Percentiles rank a stretch among this genome's conserved stretches.
Evolutionary conservation across 2,888 invertebrate genomes (phyloP).

Genomic region (Eupelmus urozonus): DNA sequence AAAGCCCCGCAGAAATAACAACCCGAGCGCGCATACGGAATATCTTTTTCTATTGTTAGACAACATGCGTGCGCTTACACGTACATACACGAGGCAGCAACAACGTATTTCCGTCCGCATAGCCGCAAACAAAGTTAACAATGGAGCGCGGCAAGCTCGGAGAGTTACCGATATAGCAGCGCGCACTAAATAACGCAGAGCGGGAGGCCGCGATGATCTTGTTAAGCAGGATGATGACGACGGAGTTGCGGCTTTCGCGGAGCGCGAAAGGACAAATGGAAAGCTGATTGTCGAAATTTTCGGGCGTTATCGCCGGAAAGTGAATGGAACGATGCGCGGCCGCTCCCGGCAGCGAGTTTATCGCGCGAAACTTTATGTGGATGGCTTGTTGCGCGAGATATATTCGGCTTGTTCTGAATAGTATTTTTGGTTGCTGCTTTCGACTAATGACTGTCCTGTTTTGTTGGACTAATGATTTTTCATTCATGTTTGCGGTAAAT

Average conservation of each 20-base stretch:
- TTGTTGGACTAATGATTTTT: no score
- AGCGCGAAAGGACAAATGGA: not conserved
- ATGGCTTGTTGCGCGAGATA: no score
- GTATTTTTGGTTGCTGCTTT: no score
- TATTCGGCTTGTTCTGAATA: no score
- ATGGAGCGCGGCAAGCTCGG: conserved; percentile 3
- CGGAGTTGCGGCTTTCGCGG: not conserved
- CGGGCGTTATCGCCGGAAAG: no score
- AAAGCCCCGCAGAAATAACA: not conserved
- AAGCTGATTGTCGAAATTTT: no score
- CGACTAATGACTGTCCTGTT: no score
- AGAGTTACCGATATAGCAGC: not conserved
- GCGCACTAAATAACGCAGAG: conserved; percentile 6
- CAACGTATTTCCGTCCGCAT: conserved; percentile 13
- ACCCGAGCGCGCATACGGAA: not conserved
- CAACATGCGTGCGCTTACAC: not conserved
- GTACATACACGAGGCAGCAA: not conserved
- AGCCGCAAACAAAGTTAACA: conserved; percentile 22
- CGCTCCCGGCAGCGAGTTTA: no score
- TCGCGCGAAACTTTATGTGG: no score
- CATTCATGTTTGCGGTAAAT: no score
- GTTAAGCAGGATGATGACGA: conserved; percentile 24
- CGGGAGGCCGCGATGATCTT: conserved; percentile 17
- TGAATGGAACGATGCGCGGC: no score
- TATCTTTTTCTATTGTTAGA: conserved; percentile 8